Evolutionary conservation across 2,888 invertebrate genomes (phyloP).

Genomic region (Lithodes maja): DNA sequence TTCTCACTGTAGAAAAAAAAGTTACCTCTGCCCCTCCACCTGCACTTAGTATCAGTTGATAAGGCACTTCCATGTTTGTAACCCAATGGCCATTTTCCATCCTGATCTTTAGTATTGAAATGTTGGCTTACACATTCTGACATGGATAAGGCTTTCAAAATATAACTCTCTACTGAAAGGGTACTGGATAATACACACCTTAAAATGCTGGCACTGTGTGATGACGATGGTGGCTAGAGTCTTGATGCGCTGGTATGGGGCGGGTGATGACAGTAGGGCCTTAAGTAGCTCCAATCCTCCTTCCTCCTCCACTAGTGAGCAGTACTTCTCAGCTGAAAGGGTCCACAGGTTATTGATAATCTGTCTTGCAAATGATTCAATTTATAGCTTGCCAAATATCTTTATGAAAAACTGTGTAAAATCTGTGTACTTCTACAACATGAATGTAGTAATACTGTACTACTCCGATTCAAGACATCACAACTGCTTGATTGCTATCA

Average conservation of each 20-base stretch:
- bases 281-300: constrained; percentile 86
- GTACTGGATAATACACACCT: constrained; percentile 44
- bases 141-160: too few relatives aligned
- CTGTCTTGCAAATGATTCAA: background rate
- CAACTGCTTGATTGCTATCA: too few relatives aligned
- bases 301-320: constrained; percentile 88
- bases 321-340: constrained; percentile 91
- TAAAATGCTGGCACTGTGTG: constrained; percentile 62
- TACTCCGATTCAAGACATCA: background rate
- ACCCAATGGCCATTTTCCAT: too few relatives aligned
- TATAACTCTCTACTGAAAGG: too few relatives aligned
- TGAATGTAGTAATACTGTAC: background rate
- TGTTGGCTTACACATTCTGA: too few relatives aligned
- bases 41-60: too few relatives aligned
- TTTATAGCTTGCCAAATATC: too few relatives aligned
- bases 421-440: background rate
- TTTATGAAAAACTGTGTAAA: background rate
- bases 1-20: too few relatives aligned
- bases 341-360: background rate
- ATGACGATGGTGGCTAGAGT: constrained; percentile 65
- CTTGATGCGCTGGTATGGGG: constrained; percentile 62
- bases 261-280: constrained; percentile 73
- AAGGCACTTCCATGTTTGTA: too few relatives aligned
- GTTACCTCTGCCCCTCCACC: too few relatives aligned
- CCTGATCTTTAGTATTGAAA: too few relatives aligned